Conservation (phyloP, 64 coral and sea anemone genomes). For the Stichodactyla helianthus region DNA sequence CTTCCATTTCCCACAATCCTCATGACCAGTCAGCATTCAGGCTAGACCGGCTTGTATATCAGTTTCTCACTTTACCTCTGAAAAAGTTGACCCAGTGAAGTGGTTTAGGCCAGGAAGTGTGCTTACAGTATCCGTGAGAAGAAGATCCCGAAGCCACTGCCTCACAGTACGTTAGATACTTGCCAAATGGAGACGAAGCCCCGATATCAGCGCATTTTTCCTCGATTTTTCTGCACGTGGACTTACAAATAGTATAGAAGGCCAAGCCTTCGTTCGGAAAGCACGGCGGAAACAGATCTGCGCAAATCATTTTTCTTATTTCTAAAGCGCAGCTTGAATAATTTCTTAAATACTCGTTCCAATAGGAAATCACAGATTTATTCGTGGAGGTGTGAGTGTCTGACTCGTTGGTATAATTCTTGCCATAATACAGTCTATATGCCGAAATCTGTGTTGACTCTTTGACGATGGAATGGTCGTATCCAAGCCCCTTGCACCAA, state of each 20-base stretch:
- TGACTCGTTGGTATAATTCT: slow-evolving; percentile 13
- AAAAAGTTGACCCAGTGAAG: slow-evolving; percentile 11
- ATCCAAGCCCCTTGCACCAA: slow-evolving; percentile 9
- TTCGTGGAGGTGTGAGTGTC: no score
- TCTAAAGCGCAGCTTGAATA: slow-evolving; percentile 29
- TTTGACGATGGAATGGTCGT: slow-evolving; percentile 8
- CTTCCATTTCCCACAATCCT: no score
- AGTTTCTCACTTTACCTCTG: background rate
- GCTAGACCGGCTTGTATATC: background rate
- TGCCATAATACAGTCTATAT: background rate
- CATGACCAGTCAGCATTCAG: background rate
- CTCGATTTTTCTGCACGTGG: background rate
- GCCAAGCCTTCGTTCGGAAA: slow-evolving; percentile 26
- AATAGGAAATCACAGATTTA: background rate
- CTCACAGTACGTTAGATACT: background rate
- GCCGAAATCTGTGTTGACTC: background rate
- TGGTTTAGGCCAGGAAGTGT: slow-evolving; percentile 15
- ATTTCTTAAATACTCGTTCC: background rate
- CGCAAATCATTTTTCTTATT: slow-evolving; percentile 40
- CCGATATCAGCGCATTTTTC: background rate
- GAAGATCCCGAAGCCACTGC: background rate
- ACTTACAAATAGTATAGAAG: background rate
- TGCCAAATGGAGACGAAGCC: background rate
- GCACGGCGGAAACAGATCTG: slow-evolving; percentile 43
- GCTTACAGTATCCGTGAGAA: slow-evolving; percentile 19